phyloP scores from a whole-genome alignment of 2,113 vertebrate genomes.

The Miniopterus natalensis region DNA sequence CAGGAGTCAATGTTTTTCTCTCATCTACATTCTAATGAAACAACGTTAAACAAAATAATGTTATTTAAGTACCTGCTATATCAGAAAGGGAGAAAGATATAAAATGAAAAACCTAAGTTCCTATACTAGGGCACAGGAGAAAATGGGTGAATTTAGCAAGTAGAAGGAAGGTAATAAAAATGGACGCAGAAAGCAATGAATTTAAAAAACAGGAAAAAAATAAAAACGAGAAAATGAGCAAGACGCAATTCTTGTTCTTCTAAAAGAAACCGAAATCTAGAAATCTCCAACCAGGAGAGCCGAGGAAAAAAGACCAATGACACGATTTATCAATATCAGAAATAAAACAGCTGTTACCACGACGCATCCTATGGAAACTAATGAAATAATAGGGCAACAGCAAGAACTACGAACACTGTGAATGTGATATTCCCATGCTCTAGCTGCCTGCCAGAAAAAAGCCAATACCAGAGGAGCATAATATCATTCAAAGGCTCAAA shows the following conservation, averaged over 20 bases:
- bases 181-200: neutral
- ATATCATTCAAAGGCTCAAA: neutral
- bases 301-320: neutral
- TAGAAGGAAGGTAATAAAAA: neutral
- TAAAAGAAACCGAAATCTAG: neutral
- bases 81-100: neutral
- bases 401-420: neutral
- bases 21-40: neutral
- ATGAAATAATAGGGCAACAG: neutral
- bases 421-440: neutral
- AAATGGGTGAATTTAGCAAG: neutral
- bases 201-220: neutral
- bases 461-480: neutral
- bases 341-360: neutral
- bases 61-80: neutral
- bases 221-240: neutral
- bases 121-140: neutral
- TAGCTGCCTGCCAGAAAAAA: neutral
- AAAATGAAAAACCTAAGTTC: neutral
- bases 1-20: neutral
- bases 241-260: neutral
- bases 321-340: neutral
- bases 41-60: neutral
- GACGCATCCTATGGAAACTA: neutral
- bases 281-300: neutral